A percentile compares a stretch with the other conserved stretches of the same genome.
These are phyloP conservation scores for Ormyrus labotus DNA, from an alignment of 2,888 invertebrate species.

Conservation along the genomic window DNA sequence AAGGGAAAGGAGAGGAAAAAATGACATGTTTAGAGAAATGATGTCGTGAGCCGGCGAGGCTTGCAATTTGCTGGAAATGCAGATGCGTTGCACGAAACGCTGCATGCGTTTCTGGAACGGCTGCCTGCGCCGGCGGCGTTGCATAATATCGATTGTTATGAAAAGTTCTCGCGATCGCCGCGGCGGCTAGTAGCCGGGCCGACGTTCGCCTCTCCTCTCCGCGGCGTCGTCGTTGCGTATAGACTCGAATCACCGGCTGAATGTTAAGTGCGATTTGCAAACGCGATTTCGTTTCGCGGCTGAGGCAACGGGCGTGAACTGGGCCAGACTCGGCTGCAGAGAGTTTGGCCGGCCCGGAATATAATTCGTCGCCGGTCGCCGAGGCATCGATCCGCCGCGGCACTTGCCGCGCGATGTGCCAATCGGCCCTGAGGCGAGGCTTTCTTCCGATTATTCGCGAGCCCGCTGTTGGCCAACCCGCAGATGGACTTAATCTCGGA, in stretches of 20 bases:
- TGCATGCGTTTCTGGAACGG: conserved; percentile 63
- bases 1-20: conserved; percentile 30
- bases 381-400: background rate
- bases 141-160: conserved; percentile 69
- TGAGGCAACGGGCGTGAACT: conserved; percentile 64
- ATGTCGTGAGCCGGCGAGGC: conserved; percentile 41
- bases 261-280: conserved; percentile 67
- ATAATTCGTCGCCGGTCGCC: background rate
- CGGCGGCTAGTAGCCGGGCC: background rate
- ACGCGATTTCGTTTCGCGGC: conserved; percentile 60
- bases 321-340: conserved; percentile 58
- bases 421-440: conserved; percentile 3
- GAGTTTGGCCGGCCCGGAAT: conserved; percentile 18
- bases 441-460: background rate
- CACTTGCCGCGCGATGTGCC: background rate
- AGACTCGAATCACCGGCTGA: conserved; percentile 59
- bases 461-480: background rate
- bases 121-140: conserved; percentile 53
- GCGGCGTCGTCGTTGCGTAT: conserved; percentile 38
- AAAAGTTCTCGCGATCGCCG: conserved; percentile 66
- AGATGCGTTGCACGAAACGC: conserved; percentile 58
- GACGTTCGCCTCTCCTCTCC: conserved; percentile 14
- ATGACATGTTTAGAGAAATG: conserved; percentile 52
- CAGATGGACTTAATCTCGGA: conserved; percentile 18
- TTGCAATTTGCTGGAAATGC: conserved; percentile 55